Base-by-base conservation (phyloP, 1,140 invertebrate genomes). In the Steinernema feltiae region DNA sequence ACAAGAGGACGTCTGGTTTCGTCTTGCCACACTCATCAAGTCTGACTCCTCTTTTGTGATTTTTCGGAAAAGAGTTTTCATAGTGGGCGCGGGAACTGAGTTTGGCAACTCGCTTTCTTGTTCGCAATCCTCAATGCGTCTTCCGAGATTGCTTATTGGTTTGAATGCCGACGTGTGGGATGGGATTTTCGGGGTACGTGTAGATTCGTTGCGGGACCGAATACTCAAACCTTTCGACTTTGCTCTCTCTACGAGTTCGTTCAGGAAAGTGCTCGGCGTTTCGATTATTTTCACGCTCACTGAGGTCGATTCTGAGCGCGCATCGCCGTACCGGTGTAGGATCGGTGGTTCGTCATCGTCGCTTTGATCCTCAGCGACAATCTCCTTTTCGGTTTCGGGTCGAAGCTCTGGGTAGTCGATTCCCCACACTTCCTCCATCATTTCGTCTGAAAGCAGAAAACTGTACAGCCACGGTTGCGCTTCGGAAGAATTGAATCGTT, bases 21-120 rank as follows among this genome's bases (percentile, higher is more conserved):
- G n/a, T n/a, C n/a, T n/a, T n/a, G n/a, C n/a, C n/a, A n/a, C n/a
- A n/a, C n/a, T n/a, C n/a, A 63, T 12, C 53, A 63, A 27, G 2
- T 63, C 53, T 3, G 53, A 63, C 24, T 63, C 53, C 24, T 63
- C 53, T 63, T 63, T 63, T 63, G 53, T 63, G 53, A 63, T 63
- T 27, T 63, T 63, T 15, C 53, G 53, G 24, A 63, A 63, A 27
- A 63, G 2, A 3, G 53, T 63, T 27, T 63, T 63, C 7, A 46
- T 46, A n/a, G n/a, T 46, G 41, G n/a, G 41, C n/a, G 41, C 7
- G 41, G 41, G 41, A 7, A 46, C 41, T n/a, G n/a, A n/a, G n/a
- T 46, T 46, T n/a, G 7, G 41, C 7, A n/a, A n/a, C n/a, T 46
- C 41, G 41, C 41, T n/a, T 3, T 63, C 53, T 7, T 7, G 53